Evolutionary conservation across 1,140 invertebrate species (phyloP), one percentile per base, ranked within the genome.

Genomic region (Tetramorium alpestre): DNA sequence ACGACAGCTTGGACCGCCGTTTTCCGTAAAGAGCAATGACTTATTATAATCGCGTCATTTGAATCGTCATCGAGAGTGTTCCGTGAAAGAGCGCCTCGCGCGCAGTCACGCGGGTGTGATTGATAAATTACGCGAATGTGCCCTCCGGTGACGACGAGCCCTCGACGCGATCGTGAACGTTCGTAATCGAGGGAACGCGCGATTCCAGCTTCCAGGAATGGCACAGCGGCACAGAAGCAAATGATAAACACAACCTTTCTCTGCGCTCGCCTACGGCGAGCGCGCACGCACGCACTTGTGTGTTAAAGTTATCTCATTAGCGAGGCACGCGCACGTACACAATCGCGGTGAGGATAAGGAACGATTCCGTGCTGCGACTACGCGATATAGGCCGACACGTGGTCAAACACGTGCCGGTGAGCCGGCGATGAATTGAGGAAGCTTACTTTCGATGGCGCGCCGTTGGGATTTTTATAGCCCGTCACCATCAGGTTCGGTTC

Each of bases 191-290:
- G 18, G 41, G 62, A 85, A 38, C 33, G 51, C 47, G 51, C 49
- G 73, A 64, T 51, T 64, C 25, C 70, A 76, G 16, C 49, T 72
- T 81, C 65, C 65, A 81, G 77, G 44, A 86, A 86, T 70, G 51
- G 58, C 49, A 67, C 18, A 58, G 11, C 77, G 33, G 33, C 78
- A 33, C 33, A 70, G 44, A 82, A 49, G 62, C 49, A 22, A 72
- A 58, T 64, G 65, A 86, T 82, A 86, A 86, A 62, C 67, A 62
- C 65, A 49, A 69, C 78, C 78, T 86, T 86, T 86, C 85, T 86
- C 85, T 70, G 41, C 51, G 33, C 33, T 11, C 22, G 85, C 51
- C 49, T 47, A 60, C 41, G 54, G 67, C 80, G 69, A 25, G 13
- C n/a, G 85, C 22, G 41, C 38, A 10, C 13, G 85, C 22, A 51